Percentiles rank a stretch among this genome's conserved stretches.
phyloP scores from a whole-genome alignment of 1,140 invertebrate species.

The Dryas iulia region DNA sequence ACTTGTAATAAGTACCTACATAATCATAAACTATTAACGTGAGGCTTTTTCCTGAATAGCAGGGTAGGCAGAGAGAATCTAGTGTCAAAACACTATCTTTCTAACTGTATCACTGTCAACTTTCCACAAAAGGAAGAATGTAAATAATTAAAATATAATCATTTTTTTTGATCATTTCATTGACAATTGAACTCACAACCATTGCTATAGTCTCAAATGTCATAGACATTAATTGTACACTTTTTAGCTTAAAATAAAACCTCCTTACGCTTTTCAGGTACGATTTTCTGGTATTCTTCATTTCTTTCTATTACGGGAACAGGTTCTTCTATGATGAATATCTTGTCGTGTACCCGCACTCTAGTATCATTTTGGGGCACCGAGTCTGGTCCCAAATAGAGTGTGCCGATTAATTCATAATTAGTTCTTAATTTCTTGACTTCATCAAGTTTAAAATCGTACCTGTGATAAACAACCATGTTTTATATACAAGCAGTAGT shows the following conservation, averaged over 20 bases:
- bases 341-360: slow-evolving; percentile 82
- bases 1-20: too few species aligned
- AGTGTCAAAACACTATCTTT: not conserved
- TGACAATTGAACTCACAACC: too few species aligned
- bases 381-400: slow-evolving; percentile 73
- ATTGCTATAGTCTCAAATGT: too few species aligned
- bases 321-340: slow-evolving; percentile 83
- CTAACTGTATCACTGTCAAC: too few species aligned
- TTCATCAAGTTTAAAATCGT: slow-evolving; percentile 78
- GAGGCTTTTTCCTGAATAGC: too few species aligned
- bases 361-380: slow-evolving; percentile 80
- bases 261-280: slow-evolving; percentile 59
- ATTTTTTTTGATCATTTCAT: too few species aligned
- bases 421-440: slow-evolving; percentile 56
- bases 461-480: slow-evolving; percentile 59
- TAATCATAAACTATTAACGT: too few species aligned
- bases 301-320: slow-evolving; percentile 64
- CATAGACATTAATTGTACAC: not conserved
- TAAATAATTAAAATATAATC: too few species aligned
- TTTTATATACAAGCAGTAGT: too few species aligned
- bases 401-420: slow-evolving; percentile 66
- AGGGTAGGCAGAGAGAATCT: not conserved
- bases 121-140: too few species aligned
- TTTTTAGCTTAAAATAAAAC: not conserved
- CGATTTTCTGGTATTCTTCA: slow-evolving; percentile 53